Conservation (phyloP, 1,140 invertebrate species). For the Zaprionus ornatus region DNA sequence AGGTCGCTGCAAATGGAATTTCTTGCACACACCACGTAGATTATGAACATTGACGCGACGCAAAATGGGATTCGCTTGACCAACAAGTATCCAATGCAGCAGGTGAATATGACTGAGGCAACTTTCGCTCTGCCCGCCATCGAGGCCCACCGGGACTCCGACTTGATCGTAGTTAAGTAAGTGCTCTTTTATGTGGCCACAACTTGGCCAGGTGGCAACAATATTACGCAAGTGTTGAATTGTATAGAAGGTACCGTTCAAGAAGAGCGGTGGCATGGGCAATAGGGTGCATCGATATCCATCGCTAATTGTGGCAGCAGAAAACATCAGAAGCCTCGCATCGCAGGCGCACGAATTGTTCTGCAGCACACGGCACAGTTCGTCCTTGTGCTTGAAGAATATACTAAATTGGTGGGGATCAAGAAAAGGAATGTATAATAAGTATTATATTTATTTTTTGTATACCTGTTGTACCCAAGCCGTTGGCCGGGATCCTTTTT, state of each 20-base stretch:
- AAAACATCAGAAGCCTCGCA: conserved; percentile 30
- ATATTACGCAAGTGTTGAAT: conserved; percentile 27
- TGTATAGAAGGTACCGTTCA: conserved; percentile 19
- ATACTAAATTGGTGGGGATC: background rate
- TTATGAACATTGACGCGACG: conserved; percentile 7
- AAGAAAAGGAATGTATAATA: background rate
- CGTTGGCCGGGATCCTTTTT: background rate
- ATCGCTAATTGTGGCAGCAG: conserved; percentile 27
- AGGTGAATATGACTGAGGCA: conserved; percentile 14
- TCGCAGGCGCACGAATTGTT: conserved; percentile 22
- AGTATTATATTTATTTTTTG: background rate
- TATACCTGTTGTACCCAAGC: background rate
- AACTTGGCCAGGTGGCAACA: conserved; percentile 34
- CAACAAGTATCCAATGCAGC: conserved; percentile 44
- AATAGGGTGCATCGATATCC: conserved; percentile 19
- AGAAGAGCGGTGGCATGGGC: conserved; percentile 32
- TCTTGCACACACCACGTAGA: conserved; percentile 19
- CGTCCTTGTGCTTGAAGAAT: background rate
- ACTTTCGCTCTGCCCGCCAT: background rate
- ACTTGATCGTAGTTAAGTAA: background rate
- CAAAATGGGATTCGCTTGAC: conserved; percentile 25
- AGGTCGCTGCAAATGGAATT: conserved; percentile 6
- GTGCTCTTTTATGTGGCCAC: conserved; percentile 14
- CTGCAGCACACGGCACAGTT: conserved; percentile 3
- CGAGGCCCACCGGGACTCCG: background rate